These are phyloP conservation scores for Aegithalos caudatus DNA, from an alignment of 2,113 vertebrate genomes.

Conservation along the genomic window DNA sequence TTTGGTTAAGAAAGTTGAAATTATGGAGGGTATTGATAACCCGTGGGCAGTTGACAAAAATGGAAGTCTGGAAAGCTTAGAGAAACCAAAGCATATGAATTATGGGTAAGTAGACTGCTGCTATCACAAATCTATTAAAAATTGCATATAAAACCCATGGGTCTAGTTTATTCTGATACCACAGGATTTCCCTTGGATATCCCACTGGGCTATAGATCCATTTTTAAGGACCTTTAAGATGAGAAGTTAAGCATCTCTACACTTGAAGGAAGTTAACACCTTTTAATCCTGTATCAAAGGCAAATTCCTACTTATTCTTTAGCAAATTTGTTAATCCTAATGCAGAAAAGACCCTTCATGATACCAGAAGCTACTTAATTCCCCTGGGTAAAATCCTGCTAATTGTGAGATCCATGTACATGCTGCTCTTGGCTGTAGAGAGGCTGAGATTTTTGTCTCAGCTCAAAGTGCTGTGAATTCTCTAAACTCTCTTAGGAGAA, in stretches of 20 bases:
- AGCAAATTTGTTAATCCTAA: background rate
- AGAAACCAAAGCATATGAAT: background rate
- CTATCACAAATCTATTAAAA: background rate
- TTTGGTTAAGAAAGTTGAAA: background rate
- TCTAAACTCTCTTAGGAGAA: background rate
- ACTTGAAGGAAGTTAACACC: background rate
- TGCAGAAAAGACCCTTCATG: background rate
- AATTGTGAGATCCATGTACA: background rate
- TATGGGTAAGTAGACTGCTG: background rate
- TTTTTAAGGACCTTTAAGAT: background rate
- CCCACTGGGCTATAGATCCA: too few species aligned
- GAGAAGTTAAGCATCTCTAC: background rate
- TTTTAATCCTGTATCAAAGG: background rate
- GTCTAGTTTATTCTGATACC: background rate
- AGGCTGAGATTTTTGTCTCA: background rate
- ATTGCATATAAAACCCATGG: rapidly evolving
- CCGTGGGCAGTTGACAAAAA: background rate
- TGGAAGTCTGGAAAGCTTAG: background rate
- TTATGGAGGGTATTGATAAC: background rate
- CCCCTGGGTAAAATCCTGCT: background rate
- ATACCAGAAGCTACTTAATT: background rate
- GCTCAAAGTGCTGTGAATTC: background rate
- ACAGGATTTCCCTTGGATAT: background rate
- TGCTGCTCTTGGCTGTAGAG: background rate
- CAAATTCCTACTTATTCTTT: background rate